Base-by-base conservation (phyloP, 1,140 invertebrate genomes). In the Drosophila punjabiensis region DNA sequence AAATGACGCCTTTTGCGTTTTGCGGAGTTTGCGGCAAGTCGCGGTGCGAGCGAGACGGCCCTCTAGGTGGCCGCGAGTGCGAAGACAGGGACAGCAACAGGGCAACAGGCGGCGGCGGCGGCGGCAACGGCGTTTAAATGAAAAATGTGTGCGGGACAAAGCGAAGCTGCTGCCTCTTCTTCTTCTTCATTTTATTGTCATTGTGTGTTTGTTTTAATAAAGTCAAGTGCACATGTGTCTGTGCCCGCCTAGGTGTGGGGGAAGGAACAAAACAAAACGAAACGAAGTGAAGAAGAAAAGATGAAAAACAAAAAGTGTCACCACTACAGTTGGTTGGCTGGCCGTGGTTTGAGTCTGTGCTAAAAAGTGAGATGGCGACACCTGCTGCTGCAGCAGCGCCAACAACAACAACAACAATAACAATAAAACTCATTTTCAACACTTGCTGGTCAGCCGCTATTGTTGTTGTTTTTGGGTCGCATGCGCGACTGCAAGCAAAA, bases 401-500 rank as follows among this genome's bases (percentile, higher is more conserved):
- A 1, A 16, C 47, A 65, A 43, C 45, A 60, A 20, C 48, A 66
- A 43, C 18, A 73, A 65, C 53, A 63, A 78, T 39, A 78, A 78
- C 41, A n/a, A 58, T 58, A 48, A 68, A 37, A 61, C 76, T 66
- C 55, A 74, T 87, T 86, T 87, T 87, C 79, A 82, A 82, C 80
- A 87, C 76, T 82, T 82, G 71, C 28, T 39, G 77, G 55, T 52
- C 82, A 74, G 60, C 70, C 61, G 39, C 28, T 69, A 39, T 43
- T 24, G 45, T 48, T 48, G 20, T 20, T 45, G 20, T 50, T 16
- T 53, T 67, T 68, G 81, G 67, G 52, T 81, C 61, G 66, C 61
- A 79, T 79, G 86, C 77, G 87, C 82, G 80, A 87, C 69, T 82
- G 84, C 79, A 83, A 83, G 82, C 82, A 88, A 92, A 92, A 92